Evolutionary conservation across 2,797 vertebrate species (phyloP).

Genomic region (Oryzias dopingdopingensis): DNA sequence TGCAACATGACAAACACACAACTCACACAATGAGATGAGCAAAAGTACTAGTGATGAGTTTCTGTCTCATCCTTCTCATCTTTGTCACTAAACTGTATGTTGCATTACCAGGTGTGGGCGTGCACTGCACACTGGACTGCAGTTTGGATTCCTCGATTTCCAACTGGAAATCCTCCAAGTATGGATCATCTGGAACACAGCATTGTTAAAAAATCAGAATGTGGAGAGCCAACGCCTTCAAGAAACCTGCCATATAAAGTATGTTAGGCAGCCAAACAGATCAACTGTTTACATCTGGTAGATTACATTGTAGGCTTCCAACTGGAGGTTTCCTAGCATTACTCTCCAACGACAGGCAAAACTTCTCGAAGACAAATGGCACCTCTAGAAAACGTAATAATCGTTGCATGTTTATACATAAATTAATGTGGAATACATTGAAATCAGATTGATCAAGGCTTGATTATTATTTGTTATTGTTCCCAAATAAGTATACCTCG

Average conservation of each 20-base stretch:
- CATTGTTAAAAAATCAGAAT: constrained; percentile 2
- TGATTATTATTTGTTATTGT: constrained; percentile 50
- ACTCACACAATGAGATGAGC: constrained; percentile 13
- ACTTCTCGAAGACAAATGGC: constrained; percentile 28
- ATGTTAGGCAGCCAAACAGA: neutral
- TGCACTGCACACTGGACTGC: constrained; percentile 87
- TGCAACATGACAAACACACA: constrained; percentile 55
- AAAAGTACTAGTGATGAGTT: neutral
- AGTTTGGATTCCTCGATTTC: constrained; percentile 88
- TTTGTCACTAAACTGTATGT: neutral
- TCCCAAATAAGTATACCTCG: constrained; percentile 27
- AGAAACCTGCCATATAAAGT: neutral
- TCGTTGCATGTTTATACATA: constrained; percentile 30
- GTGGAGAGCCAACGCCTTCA: neutral
- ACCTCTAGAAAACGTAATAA: constrained; percentile 23
- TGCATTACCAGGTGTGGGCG: constrained; percentile 85
- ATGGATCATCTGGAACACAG: constrained; percentile 84
- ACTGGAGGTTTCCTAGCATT: constrained; percentile 8
- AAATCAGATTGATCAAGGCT: constrained; percentile 40
- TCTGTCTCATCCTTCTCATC: neutral
- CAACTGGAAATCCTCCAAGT: constrained; percentile 88
- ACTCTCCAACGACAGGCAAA: constrained; percentile 4
- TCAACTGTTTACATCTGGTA: neutral
- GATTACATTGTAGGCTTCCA: constrained; percentile 4
- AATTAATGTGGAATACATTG: constrained; percentile 47